These are phyloP conservation scores for Thysanoteuthis rhombus DNA, from an alignment of 2,888 invertebrate genomes.

Conservation along the genomic window DNA sequence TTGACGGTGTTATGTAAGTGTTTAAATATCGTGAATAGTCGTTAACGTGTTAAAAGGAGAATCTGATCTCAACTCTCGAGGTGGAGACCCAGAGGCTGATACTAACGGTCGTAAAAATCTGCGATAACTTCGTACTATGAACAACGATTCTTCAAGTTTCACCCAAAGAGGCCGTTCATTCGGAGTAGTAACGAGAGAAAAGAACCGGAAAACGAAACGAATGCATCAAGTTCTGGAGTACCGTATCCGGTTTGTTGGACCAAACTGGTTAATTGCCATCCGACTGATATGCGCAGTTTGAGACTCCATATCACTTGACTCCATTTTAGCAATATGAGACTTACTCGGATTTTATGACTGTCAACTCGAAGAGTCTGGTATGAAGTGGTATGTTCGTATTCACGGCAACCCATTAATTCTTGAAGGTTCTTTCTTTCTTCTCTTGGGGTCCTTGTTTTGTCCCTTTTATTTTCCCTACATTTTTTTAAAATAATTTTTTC, in stretches of 20 bases:
- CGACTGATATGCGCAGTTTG: not conserved
- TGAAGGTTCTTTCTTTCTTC: not conserved
- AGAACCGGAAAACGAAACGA: not conserved
- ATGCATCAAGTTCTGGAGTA: not conserved
- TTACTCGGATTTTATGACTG: not conserved
- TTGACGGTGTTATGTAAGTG: too few species aligned
- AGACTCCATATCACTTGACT: not conserved
- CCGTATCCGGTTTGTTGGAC: not conserved
- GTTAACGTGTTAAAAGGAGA: too few species aligned
- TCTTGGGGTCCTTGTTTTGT: too few species aligned
- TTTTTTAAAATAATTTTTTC: too few species aligned
- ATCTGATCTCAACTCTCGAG: too few species aligned
- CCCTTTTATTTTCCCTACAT: too few species aligned
- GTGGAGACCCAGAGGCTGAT: too few species aligned
- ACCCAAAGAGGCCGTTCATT: not conserved
- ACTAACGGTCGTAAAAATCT: too few species aligned
- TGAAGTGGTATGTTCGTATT: not conserved
- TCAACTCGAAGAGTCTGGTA: not conserved
- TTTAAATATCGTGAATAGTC: too few species aligned
- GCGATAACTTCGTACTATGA: not conserved
- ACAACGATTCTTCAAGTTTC: not conserved
- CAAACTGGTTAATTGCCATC: not conserved
- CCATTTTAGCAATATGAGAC: not conserved
- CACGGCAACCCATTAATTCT: not conserved
- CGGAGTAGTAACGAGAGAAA: not conserved